Evolutionary conservation across 2,888 invertebrate species (phyloP).

Genomic region (Caenorhabditis sinica): DNA sequence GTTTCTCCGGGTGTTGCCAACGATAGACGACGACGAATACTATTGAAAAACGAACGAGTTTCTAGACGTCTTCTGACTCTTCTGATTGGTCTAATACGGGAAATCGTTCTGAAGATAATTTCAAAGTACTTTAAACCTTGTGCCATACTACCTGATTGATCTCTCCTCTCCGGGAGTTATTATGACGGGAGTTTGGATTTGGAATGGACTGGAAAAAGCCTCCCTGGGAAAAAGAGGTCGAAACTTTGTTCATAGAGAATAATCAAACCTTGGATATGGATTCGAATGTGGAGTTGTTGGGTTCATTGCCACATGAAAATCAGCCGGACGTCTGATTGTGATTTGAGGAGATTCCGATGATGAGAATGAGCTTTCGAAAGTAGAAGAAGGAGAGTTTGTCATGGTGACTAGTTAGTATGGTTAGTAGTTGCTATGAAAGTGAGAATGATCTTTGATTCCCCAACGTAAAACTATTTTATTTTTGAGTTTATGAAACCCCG

Average conservation of each 20-base stretch:
- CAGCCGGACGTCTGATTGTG: constrained; percentile 31
- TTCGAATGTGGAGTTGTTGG: not conserved
- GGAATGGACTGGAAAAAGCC: not conserved
- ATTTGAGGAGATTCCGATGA: constrained; percentile 14
- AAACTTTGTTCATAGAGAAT: not conserved
- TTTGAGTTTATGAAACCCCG: not conserved
- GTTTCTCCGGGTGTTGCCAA: not conserved
- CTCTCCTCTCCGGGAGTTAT: constrained; percentile 35
- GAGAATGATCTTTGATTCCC: too few relatives aligned
- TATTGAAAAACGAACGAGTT: constrained; percentile 10
- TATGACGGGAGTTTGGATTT: constrained; percentile 29
- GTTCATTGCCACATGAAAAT: not conserved
- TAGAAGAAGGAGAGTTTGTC: not conserved
- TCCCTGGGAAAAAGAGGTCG: constrained; percentile 10
- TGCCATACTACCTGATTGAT: constrained; percentile 34
- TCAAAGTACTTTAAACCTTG: not conserved
- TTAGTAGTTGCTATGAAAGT: not conserved
- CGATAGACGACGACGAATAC: constrained; percentile 41
- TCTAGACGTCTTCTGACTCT: constrained; percentile 4
- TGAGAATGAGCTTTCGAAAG: constrained; percentile 2
- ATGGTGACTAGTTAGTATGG: not conserved
- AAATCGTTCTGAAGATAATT: constrained; percentile 10
- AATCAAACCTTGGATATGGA: constrained; percentile 19
- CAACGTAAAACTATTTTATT: too few relatives aligned
- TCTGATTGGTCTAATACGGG: constrained; percentile 13